Evolutionary conservation across 2,888 invertebrate genomes (phyloP).

Genomic region (Cerastoderma edule): DNA sequence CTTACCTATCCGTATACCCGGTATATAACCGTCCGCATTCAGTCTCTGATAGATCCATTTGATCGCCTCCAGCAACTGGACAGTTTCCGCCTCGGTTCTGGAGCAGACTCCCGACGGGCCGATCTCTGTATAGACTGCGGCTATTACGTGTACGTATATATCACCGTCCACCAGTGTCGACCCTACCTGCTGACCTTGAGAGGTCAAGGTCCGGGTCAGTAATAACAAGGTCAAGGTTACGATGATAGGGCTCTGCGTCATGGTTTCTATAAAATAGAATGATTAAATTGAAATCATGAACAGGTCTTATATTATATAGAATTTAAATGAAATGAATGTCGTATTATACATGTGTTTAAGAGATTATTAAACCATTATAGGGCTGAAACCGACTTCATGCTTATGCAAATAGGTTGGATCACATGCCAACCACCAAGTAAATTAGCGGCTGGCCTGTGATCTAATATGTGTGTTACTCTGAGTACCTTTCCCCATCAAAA

Average conservation of each 20-base stretch:
- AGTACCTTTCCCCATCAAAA: no score
- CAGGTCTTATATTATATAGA: no score
- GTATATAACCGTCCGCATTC: conserved; percentile 26
- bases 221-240: conserved; percentile 1
- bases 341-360: no score
- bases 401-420: no score
- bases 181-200: conserved; percentile 18
- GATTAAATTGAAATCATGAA: no score
- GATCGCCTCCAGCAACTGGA: conserved; percentile 42
- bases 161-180: conserved; percentile 32
- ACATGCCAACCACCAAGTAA: no score
- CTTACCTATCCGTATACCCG: conserved; percentile 40
- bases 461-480: no score
- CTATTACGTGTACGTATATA: conserved; percentile 39
- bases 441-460: no score
- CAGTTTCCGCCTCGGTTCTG: conserved; percentile 28
- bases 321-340: no score
- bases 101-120: conserved; percentile 23
- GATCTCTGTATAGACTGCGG: conserved; percentile 25
- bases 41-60: conserved; percentile 40
- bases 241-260: not conserved
- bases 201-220: not conserved
- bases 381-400: no score
- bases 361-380: no score
- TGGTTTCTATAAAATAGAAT: not conserved